Evolutionary conservation across 2,797 vertebrate genomes (phyloP).

Genomic region (Hyperoplus immaculatus): DNA sequence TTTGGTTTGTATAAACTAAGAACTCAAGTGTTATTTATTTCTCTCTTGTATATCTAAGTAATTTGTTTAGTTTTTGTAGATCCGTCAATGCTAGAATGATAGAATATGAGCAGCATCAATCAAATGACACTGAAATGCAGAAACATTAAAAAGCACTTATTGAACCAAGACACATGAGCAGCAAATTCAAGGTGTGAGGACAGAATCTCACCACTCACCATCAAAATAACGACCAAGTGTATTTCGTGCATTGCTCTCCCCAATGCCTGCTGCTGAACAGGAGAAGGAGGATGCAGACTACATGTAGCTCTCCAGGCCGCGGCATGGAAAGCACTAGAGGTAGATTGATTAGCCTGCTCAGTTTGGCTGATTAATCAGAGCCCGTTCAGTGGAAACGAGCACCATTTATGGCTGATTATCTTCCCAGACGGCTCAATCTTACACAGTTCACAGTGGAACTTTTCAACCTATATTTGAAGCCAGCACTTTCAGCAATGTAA

Average conservation of each 20-base stretch:
- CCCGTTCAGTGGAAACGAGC: conserved; percentile 71
- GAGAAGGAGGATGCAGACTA: conserved; percentile 42
- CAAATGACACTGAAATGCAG: background rate
- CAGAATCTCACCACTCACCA: conserved; percentile 2
- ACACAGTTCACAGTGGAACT: conserved; percentile 60
- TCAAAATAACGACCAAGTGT: background rate
- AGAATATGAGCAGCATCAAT: conserved; percentile 1
- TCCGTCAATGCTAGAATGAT: background rate
- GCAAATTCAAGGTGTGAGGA: conserved; percentile 7
- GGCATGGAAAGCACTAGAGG: conserved; percentile 66
- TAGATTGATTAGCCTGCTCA: conserved; percentile 78
- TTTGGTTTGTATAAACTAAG: background rate
- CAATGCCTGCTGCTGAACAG: conserved; percentile 25
- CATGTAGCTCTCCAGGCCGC: conserved; percentile 54
- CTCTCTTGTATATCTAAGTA: background rate
- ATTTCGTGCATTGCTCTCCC: conserved; percentile 38
- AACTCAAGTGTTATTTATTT: background rate
- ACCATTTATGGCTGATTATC: conserved; percentile 82
- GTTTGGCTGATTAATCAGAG: conserved; percentile 81
- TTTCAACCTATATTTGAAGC: conserved; percentile 53
- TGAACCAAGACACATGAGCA: background rate
- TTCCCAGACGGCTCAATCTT: conserved; percentile 61
- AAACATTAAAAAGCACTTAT: conserved; percentile 1
- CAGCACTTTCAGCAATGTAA: conserved; percentile 40
- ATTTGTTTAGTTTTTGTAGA: background rate